A percentile compares a stretch with the other conserved stretches of the same genome.
These are phyloP conservation scores for Siniperca chuatsi DNA, from an alignment of 2,113 vertebrate species.

Conservation along the genomic window DNA sequence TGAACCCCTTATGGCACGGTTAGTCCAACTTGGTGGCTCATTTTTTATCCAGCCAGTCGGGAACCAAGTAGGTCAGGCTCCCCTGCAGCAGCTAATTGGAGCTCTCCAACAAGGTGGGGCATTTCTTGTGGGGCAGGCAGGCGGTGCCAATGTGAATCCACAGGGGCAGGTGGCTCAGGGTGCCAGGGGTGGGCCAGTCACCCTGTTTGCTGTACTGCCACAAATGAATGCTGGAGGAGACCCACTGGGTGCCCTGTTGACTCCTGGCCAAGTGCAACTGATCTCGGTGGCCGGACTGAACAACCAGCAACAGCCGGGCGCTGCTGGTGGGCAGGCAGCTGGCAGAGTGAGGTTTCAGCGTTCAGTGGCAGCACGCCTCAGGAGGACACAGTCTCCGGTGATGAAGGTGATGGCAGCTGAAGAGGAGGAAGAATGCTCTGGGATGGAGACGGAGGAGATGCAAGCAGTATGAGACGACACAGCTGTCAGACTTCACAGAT, in stretches of 20 bases:
- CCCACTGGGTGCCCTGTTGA: constrained; percentile 50
- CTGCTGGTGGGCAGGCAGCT: constrained; percentile 12
- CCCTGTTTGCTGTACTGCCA: constrained; percentile 61
- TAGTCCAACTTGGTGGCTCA: constrained; percentile 71
- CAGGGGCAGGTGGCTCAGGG: constrained; percentile 55
- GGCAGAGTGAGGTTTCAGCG: constrained; percentile 65
- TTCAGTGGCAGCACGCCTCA: constrained; percentile 58
- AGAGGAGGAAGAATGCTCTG: constrained; percentile 76
- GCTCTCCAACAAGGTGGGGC: constrained; percentile 61
- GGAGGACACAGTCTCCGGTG: constrained; percentile 29
- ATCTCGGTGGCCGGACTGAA: constrained; percentile 55
- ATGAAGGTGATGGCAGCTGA: constrained; percentile 44
- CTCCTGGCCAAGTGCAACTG: constrained; percentile 66
- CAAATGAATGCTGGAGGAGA: constrained; percentile 52
- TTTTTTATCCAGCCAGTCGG: constrained; percentile 73
- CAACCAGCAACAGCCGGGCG: constrained; percentile 48
- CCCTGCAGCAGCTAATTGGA: constrained; percentile 55
- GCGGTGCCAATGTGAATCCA: constrained; percentile 51
- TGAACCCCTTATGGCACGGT: constrained; percentile 59
- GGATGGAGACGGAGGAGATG: constrained; percentile 55
- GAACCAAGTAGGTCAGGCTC: constrained; percentile 60
- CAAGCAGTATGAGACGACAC: constrained; percentile 31
- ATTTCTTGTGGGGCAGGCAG: constrained; percentile 55
- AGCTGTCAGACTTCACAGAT: background rate
- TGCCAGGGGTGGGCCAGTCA: constrained; percentile 51